A percentile compares a stretch with the other conserved stretches of the same genome.
These are phyloP conservation scores for Escarpia spicata DNA, from an alignment of 2,888 invertebrate species.

Conservation along the genomic window DNA sequence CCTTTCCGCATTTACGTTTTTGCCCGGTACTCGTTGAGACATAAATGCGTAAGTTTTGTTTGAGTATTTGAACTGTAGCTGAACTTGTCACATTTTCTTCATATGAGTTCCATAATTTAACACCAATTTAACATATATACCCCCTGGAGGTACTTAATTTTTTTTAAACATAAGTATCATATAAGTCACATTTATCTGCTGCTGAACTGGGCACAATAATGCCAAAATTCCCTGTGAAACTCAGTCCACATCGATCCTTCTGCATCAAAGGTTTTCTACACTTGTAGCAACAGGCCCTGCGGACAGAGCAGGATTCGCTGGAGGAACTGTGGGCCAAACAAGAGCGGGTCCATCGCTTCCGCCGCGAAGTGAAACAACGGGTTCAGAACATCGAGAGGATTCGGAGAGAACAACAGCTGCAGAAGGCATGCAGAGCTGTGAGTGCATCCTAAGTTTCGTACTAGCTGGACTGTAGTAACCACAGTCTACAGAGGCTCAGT, in stretches of 20 bases:
- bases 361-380: slow-evolving; percentile 56
- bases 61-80: too few relatives aligned
- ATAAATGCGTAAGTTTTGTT: too few relatives aligned
- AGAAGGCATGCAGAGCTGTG: slow-evolving; percentile 52
- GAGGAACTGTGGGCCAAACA: slow-evolving; percentile 47
- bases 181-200: not conserved
- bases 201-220: not conserved
- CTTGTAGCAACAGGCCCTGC: not conserved
- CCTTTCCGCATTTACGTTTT: too few relatives aligned
- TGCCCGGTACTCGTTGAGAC: too few relatives aligned
- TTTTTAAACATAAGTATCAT: too few relatives aligned
- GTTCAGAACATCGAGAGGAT: slow-evolving; percentile 49
- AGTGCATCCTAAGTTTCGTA: slow-evolving; percentile 30
- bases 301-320: slow-evolving; percentile 24
- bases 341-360: slow-evolving; percentile 52
- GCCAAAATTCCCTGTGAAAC: not conserved
- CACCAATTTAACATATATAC: too few relatives aligned
- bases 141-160: too few relatives aligned
- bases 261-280: not conserved
- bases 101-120: too few relatives aligned
- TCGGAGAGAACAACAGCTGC: slow-evolving; percentile 51
- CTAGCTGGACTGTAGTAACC: too few relatives aligned
- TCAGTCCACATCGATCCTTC: not conserved
- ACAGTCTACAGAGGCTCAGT: too few relatives aligned
- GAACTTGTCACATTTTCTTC: too few relatives aligned